Evolutionary conservation across 2,888 invertebrate species (phyloP), one percentile per base, ranked within the genome.

Genomic region (Amblyteles armatorius): DNA sequence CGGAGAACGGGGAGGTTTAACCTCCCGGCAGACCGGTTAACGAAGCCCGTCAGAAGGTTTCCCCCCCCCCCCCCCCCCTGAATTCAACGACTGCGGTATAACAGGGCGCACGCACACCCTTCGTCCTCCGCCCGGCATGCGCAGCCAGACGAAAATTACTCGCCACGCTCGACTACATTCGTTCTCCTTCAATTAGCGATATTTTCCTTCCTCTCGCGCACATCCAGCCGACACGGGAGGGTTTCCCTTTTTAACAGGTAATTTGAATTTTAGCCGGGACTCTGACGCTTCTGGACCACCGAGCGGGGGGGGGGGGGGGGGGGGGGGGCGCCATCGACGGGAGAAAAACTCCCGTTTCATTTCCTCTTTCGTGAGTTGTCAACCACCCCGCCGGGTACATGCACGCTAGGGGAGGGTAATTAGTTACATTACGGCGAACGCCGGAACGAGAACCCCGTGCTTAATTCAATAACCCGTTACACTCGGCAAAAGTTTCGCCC

Each of bases 151-250:
- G 72, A 80, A 55, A 84, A 73, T 71, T 79, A 79, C 79, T 82
- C 84, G 76, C 74, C 79, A 82, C 79, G 84, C 84, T 82, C 84
- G 84, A 79, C 79, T 76, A 85, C 84, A 44, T 16, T 85, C 84
- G 82, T 85, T 85, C 84, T 85, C 74, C 84, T 85, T 85, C 84
- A 85, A 85, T 85, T 85, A 85, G 84, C 67, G 82, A 82, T 85
- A 85, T 68, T 74, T 57, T 79, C 71, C 57, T 55, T 19, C 73
- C 78, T 29, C 57, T 33, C 50, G 33, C 63, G 40, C 11, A 48
- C 57, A 55, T 73, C 57, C 82, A 55, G 68, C 72, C 60, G 55
- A 77, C 52, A 74, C 71, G 74, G 69, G 79, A 82, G 84, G 77
- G 73, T 69, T 84, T 74, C 71, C 73, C 79, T 71, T 84, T 87